Base-by-base conservation (phyloP, 2,888 invertebrate genomes). In the Temnothorax rugatulus region DNA sequence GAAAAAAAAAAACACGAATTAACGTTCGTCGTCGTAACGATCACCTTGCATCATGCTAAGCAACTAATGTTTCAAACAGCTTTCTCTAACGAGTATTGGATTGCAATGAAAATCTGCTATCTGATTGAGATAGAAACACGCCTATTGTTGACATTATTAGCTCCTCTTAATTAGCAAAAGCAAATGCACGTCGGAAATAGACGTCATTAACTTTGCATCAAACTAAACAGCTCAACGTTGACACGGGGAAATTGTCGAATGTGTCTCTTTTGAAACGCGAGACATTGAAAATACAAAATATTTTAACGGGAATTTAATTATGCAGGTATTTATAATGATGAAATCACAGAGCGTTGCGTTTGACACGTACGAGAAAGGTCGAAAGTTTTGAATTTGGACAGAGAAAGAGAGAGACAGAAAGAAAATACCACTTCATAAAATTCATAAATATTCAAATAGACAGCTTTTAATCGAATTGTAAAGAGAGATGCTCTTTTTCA, bases 91-190 rank as follows among this genome's bases (percentile, higher is more conserved):
- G 38, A 38, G 21, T 18, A 38, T 74, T 63, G 50, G 50, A 38
- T 63, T 15, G 50, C 50, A 61, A 64, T 38, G 21, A 38, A 52
- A 38, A 76, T 64, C 15, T 11, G 38, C 34, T 38, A 38, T 15
- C 25, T 38, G 15, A 5, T 44, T 38, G 71, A 41, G 9, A 21
- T 41, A 18, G 52, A 21, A 13, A 59, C 21, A 34, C 44, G 44
- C 41, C 2, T 25, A 47, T 38, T 34, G 15, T 63, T 44, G 63
- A 15, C 34, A 29, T 9, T 50, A 11, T 41, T 29, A 38, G 25
- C 11, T 52, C 18, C 18, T 76, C 64, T 34, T 76, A 66, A 66
- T 76, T 29, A 66, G 13, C 38, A 38, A 75, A 75, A 38, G 21
- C 64, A 38, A 38, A 21, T 44, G 44, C 29, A 47, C 34, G 47